A percentile compares a stretch with the other conserved stretches of the same genome.
Conservation (phyloP, 2,113 vertebrate species). For the Fukomys damarensis region DNA sequence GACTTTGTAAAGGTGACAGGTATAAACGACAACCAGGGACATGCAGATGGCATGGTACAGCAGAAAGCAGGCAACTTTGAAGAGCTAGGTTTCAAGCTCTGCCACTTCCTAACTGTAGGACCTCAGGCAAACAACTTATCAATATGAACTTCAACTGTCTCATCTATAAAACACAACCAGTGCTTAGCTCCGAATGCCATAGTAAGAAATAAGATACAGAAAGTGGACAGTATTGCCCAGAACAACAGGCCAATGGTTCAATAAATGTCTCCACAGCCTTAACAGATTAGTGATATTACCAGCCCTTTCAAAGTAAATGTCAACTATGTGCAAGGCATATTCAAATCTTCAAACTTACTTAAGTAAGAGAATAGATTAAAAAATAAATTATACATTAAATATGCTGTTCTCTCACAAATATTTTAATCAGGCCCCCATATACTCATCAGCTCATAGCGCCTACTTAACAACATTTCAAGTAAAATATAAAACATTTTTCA, state of each 20-base stretch:
- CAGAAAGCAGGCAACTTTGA: neutral
- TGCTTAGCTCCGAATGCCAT: neutral
- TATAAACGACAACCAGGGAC: neutral
- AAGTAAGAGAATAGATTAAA: neutral
- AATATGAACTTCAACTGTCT: neutral
- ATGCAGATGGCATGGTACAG: neutral
- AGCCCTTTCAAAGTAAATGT: slow-evolving; percentile 17
- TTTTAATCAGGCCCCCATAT: neutral
- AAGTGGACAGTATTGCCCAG: neutral
- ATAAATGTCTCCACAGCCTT: neutral
- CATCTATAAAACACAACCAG: neutral
- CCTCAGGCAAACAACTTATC: neutral
- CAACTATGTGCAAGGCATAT: neutral
- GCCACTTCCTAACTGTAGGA: neutral
- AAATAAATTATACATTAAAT: neutral
- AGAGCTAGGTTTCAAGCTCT: neutral
- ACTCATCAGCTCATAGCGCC: neutral
- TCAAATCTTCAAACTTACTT: neutral
- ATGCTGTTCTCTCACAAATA: neutral
- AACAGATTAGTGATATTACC: neutral
- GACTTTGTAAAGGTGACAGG: neutral
- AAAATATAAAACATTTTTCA: neutral
- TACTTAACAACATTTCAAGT: neutral
- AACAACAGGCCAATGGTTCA: neutral
- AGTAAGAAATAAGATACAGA: neutral